Evolutionary conservation across 2,113 vertebrate genomes (phyloP), one percentile per base, ranked within the genome.

Genomic region (Climacteris rufus): DNA sequence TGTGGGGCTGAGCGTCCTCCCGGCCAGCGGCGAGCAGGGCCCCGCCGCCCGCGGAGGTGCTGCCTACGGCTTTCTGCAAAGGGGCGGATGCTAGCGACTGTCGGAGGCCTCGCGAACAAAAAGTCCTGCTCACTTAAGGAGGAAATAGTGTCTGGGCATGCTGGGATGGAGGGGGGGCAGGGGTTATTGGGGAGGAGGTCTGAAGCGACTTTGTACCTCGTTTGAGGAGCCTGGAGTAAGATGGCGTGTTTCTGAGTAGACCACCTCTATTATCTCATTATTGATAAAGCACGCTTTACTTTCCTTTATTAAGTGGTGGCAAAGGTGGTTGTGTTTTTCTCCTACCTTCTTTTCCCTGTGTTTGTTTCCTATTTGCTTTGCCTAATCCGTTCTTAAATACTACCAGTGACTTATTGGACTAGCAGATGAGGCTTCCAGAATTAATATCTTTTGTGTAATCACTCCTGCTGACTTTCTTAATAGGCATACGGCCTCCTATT

Each of bases 401-500:
- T 21, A 0, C 23, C 69, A 37, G n/a, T 33, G 45, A 19, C 4
- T 40, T 69, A 13, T 4, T 85, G 37, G 42, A 42, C 54, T 59
- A 40, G 23, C n/a, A 50, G 35, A 31, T 13, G 54, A 35, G 14
- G 15, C 22, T 64, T 86, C 56, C 15, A 25, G 57, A 66, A 39
- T 61, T 57, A n/a, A 10, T 14, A 37, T 76, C 20, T 83, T 57
- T 61, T 33, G 6, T 14, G 10, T 88, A 71, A 47, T 64, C 12
- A 1, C 13, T 68, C 35, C 13, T 78, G 54, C 24, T 83, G 60
- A 49, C 69, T 96, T 71, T 86, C 54, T 65, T 37, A 45, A 56
- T 89, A 99, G 99, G 99, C 96, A 99, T 99, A 95, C 98, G 99
- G 96, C 98, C 99, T 94, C 98, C 99, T 17, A 98, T 98, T 96